Evolutionary conservation across 2,113 vertebrate species (phyloP).

Genomic region (Indicator indicator): DNA sequence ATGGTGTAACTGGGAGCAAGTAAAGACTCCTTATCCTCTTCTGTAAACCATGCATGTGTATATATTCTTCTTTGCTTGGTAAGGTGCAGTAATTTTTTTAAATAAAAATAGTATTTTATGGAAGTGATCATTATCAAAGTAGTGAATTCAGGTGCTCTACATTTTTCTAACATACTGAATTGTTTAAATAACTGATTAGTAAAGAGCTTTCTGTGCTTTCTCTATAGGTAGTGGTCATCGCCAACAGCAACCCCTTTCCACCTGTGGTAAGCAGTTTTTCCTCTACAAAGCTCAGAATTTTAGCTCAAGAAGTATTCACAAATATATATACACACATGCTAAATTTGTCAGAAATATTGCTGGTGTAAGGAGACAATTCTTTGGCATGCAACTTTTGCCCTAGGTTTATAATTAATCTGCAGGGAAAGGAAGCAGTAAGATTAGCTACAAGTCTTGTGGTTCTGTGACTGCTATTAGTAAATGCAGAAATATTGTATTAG

Average conservation of each 20-base stretch:
- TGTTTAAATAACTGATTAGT: background rate
- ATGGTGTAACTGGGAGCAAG: background rate
- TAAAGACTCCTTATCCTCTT: background rate
- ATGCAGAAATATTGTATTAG: background rate
- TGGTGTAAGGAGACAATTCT: background rate
- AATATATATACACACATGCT: background rate
- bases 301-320: background rate
- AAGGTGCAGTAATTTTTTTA: background rate
- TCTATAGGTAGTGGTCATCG: slow-evolving; percentile 31
- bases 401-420: background rate
- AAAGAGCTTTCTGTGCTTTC: background rate
- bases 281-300: background rate
- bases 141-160: background rate
- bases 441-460: background rate
- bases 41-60: background rate
- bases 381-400: background rate
- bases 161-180: background rate
- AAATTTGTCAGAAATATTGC: background rate
- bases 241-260: slow-evolving; percentile 63
- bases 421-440: background rate
- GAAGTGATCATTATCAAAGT: background rate
- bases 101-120: background rate
- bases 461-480: background rate
- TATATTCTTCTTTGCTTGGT: background rate
- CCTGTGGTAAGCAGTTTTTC: slow-evolving; percentile 58